phyloP scores from a whole-genome alignment of 2,888 invertebrate species.

The Anarsia innoxiella region DNA sequence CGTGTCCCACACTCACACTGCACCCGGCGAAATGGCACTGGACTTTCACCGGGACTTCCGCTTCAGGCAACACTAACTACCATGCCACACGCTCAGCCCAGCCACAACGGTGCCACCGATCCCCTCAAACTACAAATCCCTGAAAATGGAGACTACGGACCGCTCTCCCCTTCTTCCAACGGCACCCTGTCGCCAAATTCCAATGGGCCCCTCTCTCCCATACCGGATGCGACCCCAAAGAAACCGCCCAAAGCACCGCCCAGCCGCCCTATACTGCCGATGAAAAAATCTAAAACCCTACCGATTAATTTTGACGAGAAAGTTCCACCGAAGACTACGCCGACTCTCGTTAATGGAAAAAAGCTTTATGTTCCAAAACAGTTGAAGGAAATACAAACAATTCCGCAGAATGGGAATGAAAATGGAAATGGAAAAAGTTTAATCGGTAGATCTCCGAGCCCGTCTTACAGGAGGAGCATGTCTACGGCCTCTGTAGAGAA shows the following conservation, averaged over 20 bases:
- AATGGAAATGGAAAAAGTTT: slow-evolving; percentile 45
- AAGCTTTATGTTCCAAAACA: slow-evolving; percentile 60
- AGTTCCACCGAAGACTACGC: slow-evolving; percentile 43
- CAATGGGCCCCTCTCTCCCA: slow-evolving; percentile 54
- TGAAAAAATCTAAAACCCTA: slow-evolving; percentile 64
- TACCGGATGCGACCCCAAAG: slow-evolving; percentile 56
- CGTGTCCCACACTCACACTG: slow-evolving; percentile 53
- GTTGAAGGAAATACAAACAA: slow-evolving; percentile 59
- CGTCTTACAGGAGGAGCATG: slow-evolving; percentile 50
- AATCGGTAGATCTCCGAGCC: slow-evolving; percentile 52
- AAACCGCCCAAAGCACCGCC: slow-evolving; percentile 62
- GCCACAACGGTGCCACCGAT: slow-evolving; percentile 30
- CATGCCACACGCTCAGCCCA: slow-evolving; percentile 53
- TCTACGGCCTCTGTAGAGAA: slow-evolving; percentile 61
- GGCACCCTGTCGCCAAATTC: slow-evolving; percentile 41
- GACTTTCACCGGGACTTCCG: slow-evolving; percentile 65
- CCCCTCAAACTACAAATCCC: slow-evolving; percentile 56
- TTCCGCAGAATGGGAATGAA: slow-evolving; percentile 37
- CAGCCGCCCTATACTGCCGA: slow-evolving; percentile 52
- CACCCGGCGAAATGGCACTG: slow-evolving; percentile 67
- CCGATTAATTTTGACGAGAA: slow-evolving; percentile 64
- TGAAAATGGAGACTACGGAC: slow-evolving; percentile 35
- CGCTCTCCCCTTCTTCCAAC: slow-evolving; percentile 30
- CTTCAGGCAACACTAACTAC: slow-evolving; percentile 55
- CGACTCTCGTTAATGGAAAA: slow-evolving; percentile 48